Base-by-base conservation (phyloP, 2,797 vertebrate species). In the Melanotaenia pygmaea region DNA sequence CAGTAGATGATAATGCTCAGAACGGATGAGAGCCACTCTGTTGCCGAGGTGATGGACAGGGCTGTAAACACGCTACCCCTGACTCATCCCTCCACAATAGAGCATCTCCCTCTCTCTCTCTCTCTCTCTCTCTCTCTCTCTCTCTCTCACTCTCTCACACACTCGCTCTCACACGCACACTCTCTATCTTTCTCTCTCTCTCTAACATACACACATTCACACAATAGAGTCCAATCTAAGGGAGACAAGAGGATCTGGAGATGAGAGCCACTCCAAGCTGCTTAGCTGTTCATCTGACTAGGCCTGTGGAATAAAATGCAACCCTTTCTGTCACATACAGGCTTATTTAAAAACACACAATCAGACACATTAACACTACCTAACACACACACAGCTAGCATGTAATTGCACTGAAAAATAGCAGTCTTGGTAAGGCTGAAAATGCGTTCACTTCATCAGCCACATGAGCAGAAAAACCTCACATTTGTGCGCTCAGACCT, bases 21-120 rank as follows among this genome's bases (percentile, higher is more conserved):
- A 82, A 93, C 51, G 70, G 86, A 90, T 90, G 84, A 93, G 90
- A 92, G 89, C 82, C 90, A 90, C 89, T 92, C 90, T 88, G 92
- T 94, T 92, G 85, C 91, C 87, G 87, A 84, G 90, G 88, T 83
- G 26, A 94, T 74, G 85, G 81, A 87, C 88, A 72, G 84, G 86
- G 87, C 88, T 88, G 89, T 92, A 93, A 93, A 93, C 91, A 92
- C 66, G 37, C 89, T 91, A 88, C 86, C 91, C 89, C 91, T 92
- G 92, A 92, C 90, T 92, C 92, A 93, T 92, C 88, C 69, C 81
- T 87, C 83, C 79, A 91, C 89, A 92, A 92, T 89, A 78, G 79
- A 83, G 70, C 64, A 47, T 80, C 84, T 62, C 80, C 74, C n/a
- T n/a, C n/a, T n/a, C n/a, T n/a, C n/a, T n/a, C n/a, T n/a, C n/a